Evolutionary conservation across 1,140 invertebrate genomes (phyloP).

Genomic region (Archivesica marissinica): DNA sequence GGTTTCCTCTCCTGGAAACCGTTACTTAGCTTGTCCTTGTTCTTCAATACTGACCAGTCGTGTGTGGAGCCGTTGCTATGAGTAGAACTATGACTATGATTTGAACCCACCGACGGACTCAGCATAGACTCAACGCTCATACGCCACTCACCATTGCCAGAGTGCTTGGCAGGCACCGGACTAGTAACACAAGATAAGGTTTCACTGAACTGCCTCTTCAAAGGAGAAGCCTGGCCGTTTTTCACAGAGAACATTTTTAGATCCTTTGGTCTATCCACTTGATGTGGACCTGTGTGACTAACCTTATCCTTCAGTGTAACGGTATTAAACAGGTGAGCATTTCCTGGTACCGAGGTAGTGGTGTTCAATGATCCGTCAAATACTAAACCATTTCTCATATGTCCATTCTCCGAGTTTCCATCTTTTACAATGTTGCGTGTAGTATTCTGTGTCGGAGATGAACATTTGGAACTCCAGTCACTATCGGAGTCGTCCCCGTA

Average conservation of each 20-base stretch:
- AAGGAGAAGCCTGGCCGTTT: constrained; percentile 29
- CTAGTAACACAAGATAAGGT: constrained; percentile 59
- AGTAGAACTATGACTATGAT: constrained; percentile 70
- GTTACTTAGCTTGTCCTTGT: constrained; percentile 18
- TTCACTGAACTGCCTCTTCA: constrained; percentile 56
- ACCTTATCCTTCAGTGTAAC: constrained; percentile 53
- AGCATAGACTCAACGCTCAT: constrained; percentile 76
- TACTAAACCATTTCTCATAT: constrained; percentile 62
- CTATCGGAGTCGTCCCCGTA: constrained; percentile 81
- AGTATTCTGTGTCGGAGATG: neutral
- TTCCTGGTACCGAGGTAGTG: constrained; percentile 75
- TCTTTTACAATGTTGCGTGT: neutral
- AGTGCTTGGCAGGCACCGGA: constrained; percentile 69
- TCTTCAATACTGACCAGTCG: constrained; percentile 81
- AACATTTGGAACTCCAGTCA: constrained; percentile 35
- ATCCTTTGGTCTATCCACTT: constrained; percentile 34
- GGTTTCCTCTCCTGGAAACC: constrained; percentile 50
- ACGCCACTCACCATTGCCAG: constrained; percentile 79
- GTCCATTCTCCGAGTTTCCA: neutral
- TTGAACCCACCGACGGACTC: constrained; percentile 79
- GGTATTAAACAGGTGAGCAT: constrained; percentile 68
- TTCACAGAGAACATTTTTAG: constrained; percentile 42
- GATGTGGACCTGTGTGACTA: constrained; percentile 27
- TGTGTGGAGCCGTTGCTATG: constrained; percentile 82
- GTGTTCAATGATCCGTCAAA: constrained; percentile 76